Evolutionary conservation across 2,888 invertebrate genomes (phyloP).

Genomic region (Leucophenga maculata): DNA sequence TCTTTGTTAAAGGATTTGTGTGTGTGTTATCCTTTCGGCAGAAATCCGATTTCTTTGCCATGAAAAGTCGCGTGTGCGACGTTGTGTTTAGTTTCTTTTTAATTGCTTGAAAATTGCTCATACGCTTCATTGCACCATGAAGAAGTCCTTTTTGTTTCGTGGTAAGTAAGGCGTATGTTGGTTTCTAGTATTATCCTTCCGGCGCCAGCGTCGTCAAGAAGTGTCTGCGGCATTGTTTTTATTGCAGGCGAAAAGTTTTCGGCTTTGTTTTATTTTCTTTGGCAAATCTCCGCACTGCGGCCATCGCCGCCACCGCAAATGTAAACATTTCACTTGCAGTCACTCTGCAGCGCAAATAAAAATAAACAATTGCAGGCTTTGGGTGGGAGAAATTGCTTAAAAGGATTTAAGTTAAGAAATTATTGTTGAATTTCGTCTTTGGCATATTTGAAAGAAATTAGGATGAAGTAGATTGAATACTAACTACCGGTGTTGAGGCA

Average conservation of each 20-base stretch:
- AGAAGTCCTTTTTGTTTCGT: conserved; percentile 39
- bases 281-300: conserved; percentile 40
- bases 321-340: conserved; percentile 66
- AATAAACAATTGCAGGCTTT: conserved; percentile 32
- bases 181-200: conserved; percentile 29
- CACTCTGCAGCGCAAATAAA: conserved; percentile 37
- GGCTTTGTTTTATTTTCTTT: conserved; percentile 34
- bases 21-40: conserved; percentile 10
- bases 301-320: conserved; percentile 49
- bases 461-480: too few relatives aligned
- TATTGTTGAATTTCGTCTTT: neutral
- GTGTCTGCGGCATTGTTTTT: conserved; percentile 32
- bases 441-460: too few relatives aligned
- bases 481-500: too few relatives aligned
- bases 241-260: too few relatives aligned
- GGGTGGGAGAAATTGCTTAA: neutral
- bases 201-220: neutral
- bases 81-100: conserved; percentile 51
- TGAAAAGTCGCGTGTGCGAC: conserved; percentile 49
- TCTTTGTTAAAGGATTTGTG: conserved; percentile 43
- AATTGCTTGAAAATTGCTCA: conserved; percentile 65
- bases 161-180: conserved; percentile 11
- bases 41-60: conserved; percentile 46
- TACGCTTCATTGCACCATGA: conserved; percentile 60
- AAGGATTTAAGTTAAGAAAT: conserved; percentile 14